Percentiles rank a stretch among this genome's conserved stretches.
phyloP scores from a whole-genome alignment of 2,113 vertebrate genomes.

The Triplophysa siluroides region DNA sequence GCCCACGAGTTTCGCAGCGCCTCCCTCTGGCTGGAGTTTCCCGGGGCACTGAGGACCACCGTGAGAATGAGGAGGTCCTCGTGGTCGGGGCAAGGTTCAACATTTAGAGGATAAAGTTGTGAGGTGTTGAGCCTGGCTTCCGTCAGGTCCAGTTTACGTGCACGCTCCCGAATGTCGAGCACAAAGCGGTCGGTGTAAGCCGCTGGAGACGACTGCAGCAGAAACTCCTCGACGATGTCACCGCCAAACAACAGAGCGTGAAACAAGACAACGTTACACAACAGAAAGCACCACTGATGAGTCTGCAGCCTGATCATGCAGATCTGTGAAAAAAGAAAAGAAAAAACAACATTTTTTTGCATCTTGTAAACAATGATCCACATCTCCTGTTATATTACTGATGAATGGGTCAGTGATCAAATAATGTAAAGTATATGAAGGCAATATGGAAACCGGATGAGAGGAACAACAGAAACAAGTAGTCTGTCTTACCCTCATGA shows the following conservation, averaged over 20 bases:
- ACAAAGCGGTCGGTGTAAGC: constrained; percentile 76
- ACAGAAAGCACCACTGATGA: constrained; percentile 91
- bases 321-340: constrained; percentile 63
- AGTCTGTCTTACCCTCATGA: constrained; percentile 46
- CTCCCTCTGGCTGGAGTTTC: constrained; percentile 74
- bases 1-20: constrained; percentile 84
- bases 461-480: neutral
- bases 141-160: constrained; percentile 78
- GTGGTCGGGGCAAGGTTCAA: constrained; percentile 65
- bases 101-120: constrained; percentile 64
- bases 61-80: constrained; percentile 82
- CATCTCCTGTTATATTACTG: no score
- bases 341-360: neutral
- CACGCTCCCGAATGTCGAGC: constrained; percentile 79
- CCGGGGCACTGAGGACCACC: constrained; percentile 78
- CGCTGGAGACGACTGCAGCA: constrained; percentile 77
- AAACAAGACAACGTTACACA: constrained; percentile 87
- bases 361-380: neutral
- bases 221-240: constrained; percentile 89
- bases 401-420: no score
- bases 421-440: no score
- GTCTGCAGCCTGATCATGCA: constrained; percentile 82
- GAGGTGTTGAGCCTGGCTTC: constrained; percentile 75
- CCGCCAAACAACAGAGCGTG: constrained; percentile 87
- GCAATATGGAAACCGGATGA: neutral